Percentiles rank a stretch among this genome's conserved stretches.
Conservation (phyloP, 2,797 vertebrate genomes). For the Protosalanx chinensis region DNA sequence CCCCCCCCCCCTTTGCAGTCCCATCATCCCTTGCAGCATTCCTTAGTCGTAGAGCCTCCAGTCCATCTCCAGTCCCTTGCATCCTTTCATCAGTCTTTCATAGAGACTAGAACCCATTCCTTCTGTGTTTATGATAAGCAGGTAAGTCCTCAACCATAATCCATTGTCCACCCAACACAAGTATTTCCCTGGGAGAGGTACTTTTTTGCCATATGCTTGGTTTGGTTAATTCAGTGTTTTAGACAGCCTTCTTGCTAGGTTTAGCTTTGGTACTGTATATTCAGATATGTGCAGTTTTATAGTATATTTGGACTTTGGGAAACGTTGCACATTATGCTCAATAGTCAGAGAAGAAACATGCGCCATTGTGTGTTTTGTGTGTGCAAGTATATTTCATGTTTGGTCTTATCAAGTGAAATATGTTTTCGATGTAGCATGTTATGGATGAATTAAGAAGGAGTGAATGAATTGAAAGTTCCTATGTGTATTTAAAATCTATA, state of each 20-base stretch:
- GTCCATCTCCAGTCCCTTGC: not conserved
- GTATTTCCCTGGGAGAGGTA: not conserved
- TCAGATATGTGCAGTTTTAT: not conserved
- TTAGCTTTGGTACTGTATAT: not conserved
- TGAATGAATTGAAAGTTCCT: too few relatives aligned
- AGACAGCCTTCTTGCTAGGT: not conserved
- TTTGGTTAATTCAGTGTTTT: not conserved
- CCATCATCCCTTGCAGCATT: conserved; percentile 5
- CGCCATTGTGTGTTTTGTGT: not conserved
- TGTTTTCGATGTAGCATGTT: not conserved
- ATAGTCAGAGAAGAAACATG: not conserved
- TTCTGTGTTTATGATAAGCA: not conserved
- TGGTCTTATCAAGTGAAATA: not conserved
- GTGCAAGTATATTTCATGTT: not conserved
- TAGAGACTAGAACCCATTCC: not conserved
- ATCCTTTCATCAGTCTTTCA: not conserved
- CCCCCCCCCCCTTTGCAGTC: conserved; percentile 3
- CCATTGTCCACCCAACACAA: not conserved
- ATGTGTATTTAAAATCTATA: not conserved
- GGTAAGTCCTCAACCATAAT: not conserved
- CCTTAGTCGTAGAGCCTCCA: not conserved
- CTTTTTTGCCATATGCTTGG: not conserved
- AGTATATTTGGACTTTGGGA: not conserved
- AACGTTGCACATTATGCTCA: not conserved
- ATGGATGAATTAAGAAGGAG: too few relatives aligned